Conservation (phyloP, 2,113 vertebrate genomes). For the Oreochromis spilurus region DNA sequence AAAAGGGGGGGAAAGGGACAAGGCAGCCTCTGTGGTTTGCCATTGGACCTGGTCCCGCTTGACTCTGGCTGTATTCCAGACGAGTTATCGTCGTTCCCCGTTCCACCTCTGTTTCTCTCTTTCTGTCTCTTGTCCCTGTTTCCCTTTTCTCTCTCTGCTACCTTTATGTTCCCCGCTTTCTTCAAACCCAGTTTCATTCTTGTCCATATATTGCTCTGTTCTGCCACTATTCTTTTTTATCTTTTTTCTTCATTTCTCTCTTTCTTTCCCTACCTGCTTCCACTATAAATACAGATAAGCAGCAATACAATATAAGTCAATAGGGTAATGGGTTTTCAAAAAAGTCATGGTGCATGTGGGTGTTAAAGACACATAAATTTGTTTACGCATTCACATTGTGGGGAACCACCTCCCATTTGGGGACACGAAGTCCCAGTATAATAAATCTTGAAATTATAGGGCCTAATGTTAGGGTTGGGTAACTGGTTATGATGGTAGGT, state of each 20-base stretch:
- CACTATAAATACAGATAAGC: slow-evolving; percentile 24
- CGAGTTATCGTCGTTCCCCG: slow-evolving; percentile 54
- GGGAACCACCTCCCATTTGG: background rate
- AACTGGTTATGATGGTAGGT: background rate
- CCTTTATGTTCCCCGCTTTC: slow-evolving; percentile 42
- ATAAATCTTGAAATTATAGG: background rate
- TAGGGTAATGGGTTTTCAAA: slow-evolving; percentile 1
- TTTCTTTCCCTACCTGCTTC: background rate
- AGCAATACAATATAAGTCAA: slow-evolving; percentile 35
- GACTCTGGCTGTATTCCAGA: slow-evolving; percentile 56
- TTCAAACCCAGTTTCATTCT: slow-evolving; percentile 35
- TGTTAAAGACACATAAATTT: background rate
- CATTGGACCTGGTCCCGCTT: slow-evolving; percentile 53
- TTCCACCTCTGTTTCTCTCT: slow-evolving; percentile 36
- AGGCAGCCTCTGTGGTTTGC: slow-evolving; percentile 64
- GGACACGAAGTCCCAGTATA: background rate
- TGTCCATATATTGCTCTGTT: slow-evolving; percentile 4
- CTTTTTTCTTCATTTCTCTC: background rate
- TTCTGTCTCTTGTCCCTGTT: slow-evolving; percentile 57
- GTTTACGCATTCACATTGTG: background rate
- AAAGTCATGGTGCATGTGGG: background rate
- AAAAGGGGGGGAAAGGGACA: slow-evolving; percentile 42
- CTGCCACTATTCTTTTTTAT: background rate
- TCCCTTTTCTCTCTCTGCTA: slow-evolving; percentile 55
- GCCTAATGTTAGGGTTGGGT: background rate